phyloP scores from a whole-genome alignment of 2,888 invertebrate genomes.

The Carabus problematicus region DNA sequence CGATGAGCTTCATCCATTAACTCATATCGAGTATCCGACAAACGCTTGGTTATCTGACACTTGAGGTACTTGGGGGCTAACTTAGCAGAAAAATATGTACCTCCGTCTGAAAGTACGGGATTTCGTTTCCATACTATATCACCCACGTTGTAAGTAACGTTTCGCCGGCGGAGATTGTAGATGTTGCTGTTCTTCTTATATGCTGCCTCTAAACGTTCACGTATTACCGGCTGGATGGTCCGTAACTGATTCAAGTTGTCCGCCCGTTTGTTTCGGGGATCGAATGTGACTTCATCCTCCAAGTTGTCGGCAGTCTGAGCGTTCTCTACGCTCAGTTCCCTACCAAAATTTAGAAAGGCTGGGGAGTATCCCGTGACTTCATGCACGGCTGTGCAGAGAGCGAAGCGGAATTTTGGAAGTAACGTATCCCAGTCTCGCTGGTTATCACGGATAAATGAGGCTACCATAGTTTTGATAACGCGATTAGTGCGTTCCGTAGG shows the following conservation, averaged over 20 bases:
- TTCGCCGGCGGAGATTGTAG: slow-evolving; percentile 43
- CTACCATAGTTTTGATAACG: slow-evolving; percentile 45
- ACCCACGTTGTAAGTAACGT: slow-evolving; percentile 26
- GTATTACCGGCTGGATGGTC: slow-evolving; percentile 9
- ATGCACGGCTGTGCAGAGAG: slow-evolving; percentile 44
- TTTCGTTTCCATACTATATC: slow-evolving; percentile 36
- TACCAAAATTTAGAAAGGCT: slow-evolving; percentile 45
- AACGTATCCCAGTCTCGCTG: slow-evolving; percentile 45
- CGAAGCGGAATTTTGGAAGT: slow-evolving; percentile 40
- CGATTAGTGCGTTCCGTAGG: slow-evolving; percentile 46
- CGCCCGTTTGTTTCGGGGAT: slow-evolving; percentile 12
- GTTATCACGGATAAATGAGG: slow-evolving; percentile 37
- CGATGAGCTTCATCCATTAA: background rate
- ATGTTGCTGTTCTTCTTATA: slow-evolving; percentile 30
- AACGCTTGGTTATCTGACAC: background rate
- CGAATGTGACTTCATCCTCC: background rate
- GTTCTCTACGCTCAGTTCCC: slow-evolving; percentile 12
- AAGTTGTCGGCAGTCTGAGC: background rate
- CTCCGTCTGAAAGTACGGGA: slow-evolving; percentile 31
- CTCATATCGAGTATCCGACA: background rate
- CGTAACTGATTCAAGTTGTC: slow-evolving; percentile 19
- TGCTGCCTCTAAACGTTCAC: slow-evolving; percentile 32
- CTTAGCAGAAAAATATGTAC: background rate
- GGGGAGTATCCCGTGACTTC: slow-evolving; percentile 39
- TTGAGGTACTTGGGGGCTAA: slow-evolving; percentile 10